Percentiles rank a stretch among this genome's conserved stretches.
phyloP scores from a whole-genome alignment of 2,113 vertebrate species.

The Microcebus jonahi region DNA sequence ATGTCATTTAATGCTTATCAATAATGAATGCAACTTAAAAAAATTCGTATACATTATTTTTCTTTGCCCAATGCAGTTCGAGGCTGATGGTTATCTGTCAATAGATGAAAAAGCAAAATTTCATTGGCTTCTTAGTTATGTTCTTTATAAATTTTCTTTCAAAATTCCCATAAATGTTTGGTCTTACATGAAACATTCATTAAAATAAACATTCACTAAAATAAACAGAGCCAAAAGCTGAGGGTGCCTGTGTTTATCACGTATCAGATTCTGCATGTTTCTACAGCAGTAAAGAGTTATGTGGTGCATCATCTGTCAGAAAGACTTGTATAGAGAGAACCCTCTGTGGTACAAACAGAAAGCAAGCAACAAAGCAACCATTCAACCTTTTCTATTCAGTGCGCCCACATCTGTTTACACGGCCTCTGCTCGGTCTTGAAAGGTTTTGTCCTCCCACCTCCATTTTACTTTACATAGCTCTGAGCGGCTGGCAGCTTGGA shows the following conservation, averaged over 20 bases:
- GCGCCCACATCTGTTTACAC: slow-evolving; percentile 88
- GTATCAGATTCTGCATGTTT: background rate
- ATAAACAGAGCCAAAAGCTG: background rate
- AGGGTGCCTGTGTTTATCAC: slow-evolving; percentile 40
- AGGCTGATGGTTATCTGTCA: background rate
- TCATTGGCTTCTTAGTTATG: slow-evolving; percentile 17
- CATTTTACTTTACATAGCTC: slow-evolving; percentile 67
- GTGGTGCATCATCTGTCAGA: slow-evolving; percentile 64
- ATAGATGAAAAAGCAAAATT: slow-evolving; percentile 38
- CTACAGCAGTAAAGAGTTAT: slow-evolving; percentile 43
- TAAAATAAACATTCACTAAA: slow-evolving; percentile 53
- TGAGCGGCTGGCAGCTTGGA: slow-evolving; percentile 59
- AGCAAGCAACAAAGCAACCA: slow-evolving; percentile 82
- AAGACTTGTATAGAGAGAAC: slow-evolving; percentile 44
- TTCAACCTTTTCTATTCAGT: slow-evolving; percentile 82
- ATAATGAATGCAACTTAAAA: background rate
- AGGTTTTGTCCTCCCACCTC: slow-evolving; percentile 79
- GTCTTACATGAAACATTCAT: background rate
- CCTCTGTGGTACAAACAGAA: slow-evolving; percentile 68
- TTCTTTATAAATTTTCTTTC: slow-evolving; percentile 46
- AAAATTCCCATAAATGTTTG: slow-evolving; percentile 27
- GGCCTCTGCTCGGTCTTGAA: slow-evolving; percentile 80
- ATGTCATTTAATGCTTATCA: background rate
- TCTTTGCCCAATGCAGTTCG: background rate
- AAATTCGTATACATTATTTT: background rate